Conservation (phyloP, 2,888 invertebrate species). For the Callyntrura guangdongensis region DNA sequence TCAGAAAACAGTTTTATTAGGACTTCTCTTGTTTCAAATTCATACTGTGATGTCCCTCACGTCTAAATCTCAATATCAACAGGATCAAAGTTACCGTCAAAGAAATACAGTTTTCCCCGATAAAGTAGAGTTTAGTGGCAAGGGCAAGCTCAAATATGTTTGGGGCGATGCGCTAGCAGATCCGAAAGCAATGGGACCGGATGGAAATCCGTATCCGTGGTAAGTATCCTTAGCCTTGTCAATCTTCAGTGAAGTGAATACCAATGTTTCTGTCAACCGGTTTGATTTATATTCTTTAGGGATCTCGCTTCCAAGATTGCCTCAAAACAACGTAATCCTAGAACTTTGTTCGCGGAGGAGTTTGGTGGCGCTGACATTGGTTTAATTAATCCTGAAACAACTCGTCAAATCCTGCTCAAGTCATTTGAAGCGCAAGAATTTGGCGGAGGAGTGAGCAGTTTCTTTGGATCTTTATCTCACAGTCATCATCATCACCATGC, state of each 20-base stretch:
- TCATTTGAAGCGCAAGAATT: slow-evolving; percentile 74
- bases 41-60: slow-evolving; percentile 50
- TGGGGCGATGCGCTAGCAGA: slow-evolving; percentile 95
- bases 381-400: slow-evolving; percentile 72
- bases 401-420: slow-evolving; percentile 70
- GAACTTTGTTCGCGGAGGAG: slow-evolving; percentile 78
- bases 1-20: slow-evolving; percentile 67
- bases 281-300: slow-evolving; percentile 66
- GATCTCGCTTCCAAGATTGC: slow-evolving; percentile 82
- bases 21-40: slow-evolving; percentile 52
- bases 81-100: slow-evolving; percentile 31
- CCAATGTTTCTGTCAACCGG: background rate
- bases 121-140: slow-evolving; percentile 57
- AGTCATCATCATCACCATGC: slow-evolving; percentile 74
- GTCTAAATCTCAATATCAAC: slow-evolving; percentile 24
- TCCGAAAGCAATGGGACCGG: slow-evolving; percentile 92
- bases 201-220: slow-evolving; percentile 94
- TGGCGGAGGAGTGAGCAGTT: slow-evolving; percentile 68
- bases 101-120: slow-evolving; percentile 15
- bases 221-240: slow-evolving; percentile 85
- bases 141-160: slow-evolving; percentile 90
- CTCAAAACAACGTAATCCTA: slow-evolving; percentile 81
- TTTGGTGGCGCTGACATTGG: slow-evolving; percentile 72
- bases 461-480: slow-evolving; percentile 68
- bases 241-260: background rate